Evolutionary conservation across 2,113 vertebrate species (phyloP).

Genomic region (mouse (Mus musculus)): GRCm39 chr2:109843501-109844000

Average conservation of each 20-base stretch:
- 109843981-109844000: conserved; percentile 49
- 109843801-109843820: conserved; percentile 31
- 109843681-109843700: conserved; percentile 1
- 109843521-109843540: conserved; percentile 54
- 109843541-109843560: conserved; percentile 58
- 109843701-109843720: background rate
- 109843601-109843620: conserved; percentile 50
- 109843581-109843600: conserved; percentile 29
- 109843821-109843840: conserved; percentile 13
- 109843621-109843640: conserved; percentile 23
- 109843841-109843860: conserved; percentile 44
- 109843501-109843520: conserved; percentile 45
- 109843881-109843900: conserved; percentile 50
- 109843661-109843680: conserved; percentile 18
- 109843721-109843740: conserved; percentile 40
- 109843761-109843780: conserved; percentile 1
- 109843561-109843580: conserved; percentile 36
- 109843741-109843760: conserved; percentile 13
- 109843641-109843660: conserved; percentile 17
- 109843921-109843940: conserved; percentile 16
- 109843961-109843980: conserved; percentile 35
- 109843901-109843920: background rate
- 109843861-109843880: conserved; percentile 54
- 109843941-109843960: background rate
- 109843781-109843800: conserved; percentile 40